Percentiles rank a stretch among this genome's conserved stretches.
phyloP scores from a whole-genome alignment of 2,888 invertebrate genomes.

The Sisyra terminalis region DNA sequence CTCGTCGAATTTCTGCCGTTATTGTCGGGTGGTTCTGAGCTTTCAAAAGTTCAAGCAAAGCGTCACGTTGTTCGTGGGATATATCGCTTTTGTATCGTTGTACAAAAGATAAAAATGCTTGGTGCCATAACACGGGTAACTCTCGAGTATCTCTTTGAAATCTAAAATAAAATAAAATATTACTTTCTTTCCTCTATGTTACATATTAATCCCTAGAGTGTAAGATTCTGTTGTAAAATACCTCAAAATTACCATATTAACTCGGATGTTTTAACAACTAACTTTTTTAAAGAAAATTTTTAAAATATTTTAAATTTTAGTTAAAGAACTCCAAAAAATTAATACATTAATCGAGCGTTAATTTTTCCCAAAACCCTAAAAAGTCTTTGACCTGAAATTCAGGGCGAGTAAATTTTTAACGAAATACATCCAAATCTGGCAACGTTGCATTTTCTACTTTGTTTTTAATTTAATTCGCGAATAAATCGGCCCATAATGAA shows the following conservation, averaged over 20 bases:
- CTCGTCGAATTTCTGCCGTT: constrained; percentile 71
- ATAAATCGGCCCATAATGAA: too few relatives aligned
- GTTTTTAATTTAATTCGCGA: too few relatives aligned
- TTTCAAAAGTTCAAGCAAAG: constrained; percentile 59
- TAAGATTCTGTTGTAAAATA: neutral
- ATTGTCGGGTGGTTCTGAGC: constrained; percentile 55
- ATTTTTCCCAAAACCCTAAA: too few relatives aligned
- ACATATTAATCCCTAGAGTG: constrained; percentile 1
- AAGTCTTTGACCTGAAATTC: too few relatives aligned
- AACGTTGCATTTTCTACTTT: too few relatives aligned
- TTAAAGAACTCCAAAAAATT: too few relatives aligned
- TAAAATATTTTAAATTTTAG: too few relatives aligned
- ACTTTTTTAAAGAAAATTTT: too few relatives aligned
- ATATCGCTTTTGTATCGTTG: constrained; percentile 93
- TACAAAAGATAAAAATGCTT: constrained; percentile 80
- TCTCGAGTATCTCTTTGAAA: constrained; percentile 69
- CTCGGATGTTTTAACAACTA: neutral
- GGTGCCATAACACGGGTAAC: constrained; percentile 95
- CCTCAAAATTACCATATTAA: neutral
- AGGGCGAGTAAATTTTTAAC: too few relatives aligned
- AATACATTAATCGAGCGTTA: too few relatives aligned
- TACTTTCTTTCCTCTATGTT: constrained; percentile 6
- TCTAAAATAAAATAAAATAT: constrained; percentile 31
- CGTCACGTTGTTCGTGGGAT: constrained; percentile 81
- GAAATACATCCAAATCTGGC: too few relatives aligned